Conservation (phyloP, 1,140 invertebrate species). For the Polypedilum pembai region DNA sequence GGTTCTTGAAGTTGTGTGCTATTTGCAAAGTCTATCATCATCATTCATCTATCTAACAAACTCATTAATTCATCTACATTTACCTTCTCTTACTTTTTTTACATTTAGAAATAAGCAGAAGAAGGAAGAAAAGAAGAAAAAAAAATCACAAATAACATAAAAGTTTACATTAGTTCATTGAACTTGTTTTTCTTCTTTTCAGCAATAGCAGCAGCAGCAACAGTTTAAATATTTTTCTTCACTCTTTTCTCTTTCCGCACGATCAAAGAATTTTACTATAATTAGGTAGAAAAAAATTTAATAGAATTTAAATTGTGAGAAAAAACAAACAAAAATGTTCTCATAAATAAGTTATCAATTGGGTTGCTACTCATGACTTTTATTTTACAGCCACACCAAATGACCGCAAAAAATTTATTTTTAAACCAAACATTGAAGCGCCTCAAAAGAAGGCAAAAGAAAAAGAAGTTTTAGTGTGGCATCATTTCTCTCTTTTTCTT, state of each 20-base stretch:
- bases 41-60: no score
- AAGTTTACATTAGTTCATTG: background rate
- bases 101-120: background rate
- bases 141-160: background rate
- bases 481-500: background rate
- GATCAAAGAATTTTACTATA: no score
- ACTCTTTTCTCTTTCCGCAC: background rate
- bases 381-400: constrained; percentile 3
- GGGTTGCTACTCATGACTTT: background rate
- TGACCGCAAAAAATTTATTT: constrained; percentile 5
- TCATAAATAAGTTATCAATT: background rate
- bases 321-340: no score
- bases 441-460: background rate
- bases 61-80: no score
- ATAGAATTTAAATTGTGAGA: no score
- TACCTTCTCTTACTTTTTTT: background rate
- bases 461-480: background rate
- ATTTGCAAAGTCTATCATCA: no score
- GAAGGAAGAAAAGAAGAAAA: background rate
- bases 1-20: no score
- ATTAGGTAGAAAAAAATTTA: no score
- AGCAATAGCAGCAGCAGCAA: no score
- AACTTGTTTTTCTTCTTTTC: background rate
- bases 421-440: constrained; percentile 8
- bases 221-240: background rate